Conservation (phyloP, 2,888 invertebrate genomes). For the Fragum fragum region DNA sequence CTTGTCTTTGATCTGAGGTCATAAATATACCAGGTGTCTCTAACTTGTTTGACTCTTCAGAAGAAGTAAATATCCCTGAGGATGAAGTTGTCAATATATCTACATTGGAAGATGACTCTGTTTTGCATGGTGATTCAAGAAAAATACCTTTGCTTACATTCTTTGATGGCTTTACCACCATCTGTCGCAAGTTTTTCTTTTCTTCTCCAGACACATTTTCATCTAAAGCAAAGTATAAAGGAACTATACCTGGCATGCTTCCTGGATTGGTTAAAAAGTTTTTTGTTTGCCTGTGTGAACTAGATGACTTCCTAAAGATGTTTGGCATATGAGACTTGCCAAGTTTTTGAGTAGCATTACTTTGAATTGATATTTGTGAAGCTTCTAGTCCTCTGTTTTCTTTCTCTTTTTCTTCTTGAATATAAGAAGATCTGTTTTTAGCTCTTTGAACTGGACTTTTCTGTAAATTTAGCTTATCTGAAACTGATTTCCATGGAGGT, state of each 20-base stretch:
- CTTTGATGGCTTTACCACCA: slow-evolving; percentile 12
- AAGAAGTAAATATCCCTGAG: not conserved
- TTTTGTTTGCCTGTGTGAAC: not conserved
- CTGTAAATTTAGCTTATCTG: not conserved
- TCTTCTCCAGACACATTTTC: slow-evolving; percentile 34
- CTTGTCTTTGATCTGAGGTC: not conserved
- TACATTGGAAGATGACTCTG: not conserved
- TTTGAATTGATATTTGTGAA: not conserved
- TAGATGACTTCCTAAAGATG: not conserved
- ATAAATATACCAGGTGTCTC: not conserved
- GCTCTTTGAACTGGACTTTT: not conserved
- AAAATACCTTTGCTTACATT: slow-evolving; percentile 29
- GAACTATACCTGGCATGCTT: not conserved
- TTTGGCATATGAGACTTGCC: not conserved
- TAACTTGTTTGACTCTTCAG: not conserved
- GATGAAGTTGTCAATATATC: not conserved
- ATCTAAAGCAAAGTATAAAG: slow-evolving; percentile 44
- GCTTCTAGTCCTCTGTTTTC: not conserved
- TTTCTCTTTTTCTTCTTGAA: not conserved
- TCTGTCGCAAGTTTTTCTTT: slow-evolving; percentile 39
- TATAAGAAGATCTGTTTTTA: not conserved
- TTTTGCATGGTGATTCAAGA: not conserved
- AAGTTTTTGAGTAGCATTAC: not conserved
- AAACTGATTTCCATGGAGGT: slow-evolving; percentile 7
- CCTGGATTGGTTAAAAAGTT: not conserved